Conservation (phyloP, 2,797 vertebrate species). For the Micromesistius poutassou region DNA sequence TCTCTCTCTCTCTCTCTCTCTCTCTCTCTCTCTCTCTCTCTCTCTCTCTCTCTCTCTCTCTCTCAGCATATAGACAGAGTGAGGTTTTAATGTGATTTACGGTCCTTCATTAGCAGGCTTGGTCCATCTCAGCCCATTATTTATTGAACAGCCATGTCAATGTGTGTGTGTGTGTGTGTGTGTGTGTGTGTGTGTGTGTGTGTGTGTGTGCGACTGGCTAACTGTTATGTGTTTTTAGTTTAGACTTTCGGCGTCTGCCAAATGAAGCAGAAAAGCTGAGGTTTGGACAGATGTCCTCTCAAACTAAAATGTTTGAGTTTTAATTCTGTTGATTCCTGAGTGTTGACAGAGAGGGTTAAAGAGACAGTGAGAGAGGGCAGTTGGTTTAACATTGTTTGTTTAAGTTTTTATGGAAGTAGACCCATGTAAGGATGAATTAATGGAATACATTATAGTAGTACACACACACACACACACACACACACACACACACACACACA, state of each 20-base stretch:
- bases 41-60: neutral
- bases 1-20: neutral
- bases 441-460: constrained; percentile 33
- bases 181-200: too few species aligned
- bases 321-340: constrained; percentile 21
- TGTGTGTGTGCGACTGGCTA: neutral
- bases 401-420: constrained; percentile 57
- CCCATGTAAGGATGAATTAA: constrained; percentile 4
- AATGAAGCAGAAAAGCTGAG: constrained; percentile 44
- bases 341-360: neutral
- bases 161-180: constrained; percentile 7
- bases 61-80: constrained; percentile 8
- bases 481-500: neutral
- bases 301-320: constrained; percentile 51
- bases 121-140: constrained; percentile 1
- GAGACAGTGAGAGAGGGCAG: neutral
- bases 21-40: neutral
- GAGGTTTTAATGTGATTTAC: constrained; percentile 44
- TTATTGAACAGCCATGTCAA: constrained; percentile 2
- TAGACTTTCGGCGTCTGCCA: constrained; percentile 23
- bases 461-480: neutral
- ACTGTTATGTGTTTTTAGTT: constrained; percentile 9
- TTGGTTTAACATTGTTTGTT: constrained; percentile 44
- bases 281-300: constrained; percentile 44
- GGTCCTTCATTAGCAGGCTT: constrained; percentile 37